These are phyloP conservation scores for Drosophila grimshawi DNA, from an alignment of 1,140 invertebrate species.

Conservation along the genomic window DNA sequence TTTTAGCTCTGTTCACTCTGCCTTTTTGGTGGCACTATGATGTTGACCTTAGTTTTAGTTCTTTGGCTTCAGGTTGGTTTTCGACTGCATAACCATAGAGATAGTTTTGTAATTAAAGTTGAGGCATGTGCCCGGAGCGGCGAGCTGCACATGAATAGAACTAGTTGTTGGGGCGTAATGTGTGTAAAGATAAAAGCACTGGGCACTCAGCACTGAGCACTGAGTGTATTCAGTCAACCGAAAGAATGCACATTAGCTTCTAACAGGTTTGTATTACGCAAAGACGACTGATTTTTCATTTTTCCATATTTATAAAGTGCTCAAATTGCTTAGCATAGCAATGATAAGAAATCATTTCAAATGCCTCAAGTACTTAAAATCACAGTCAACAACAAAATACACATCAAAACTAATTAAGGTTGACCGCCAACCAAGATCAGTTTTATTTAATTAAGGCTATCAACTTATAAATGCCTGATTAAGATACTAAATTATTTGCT, in stretches of 20 bases:
- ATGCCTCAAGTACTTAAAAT: too few species aligned
- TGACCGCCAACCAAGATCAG: too few species aligned
- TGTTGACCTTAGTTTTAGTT: constrained; percentile 59
- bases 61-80: constrained; percentile 28
- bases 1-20: neutral
- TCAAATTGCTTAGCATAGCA: neutral
- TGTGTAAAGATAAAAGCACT: neutral
- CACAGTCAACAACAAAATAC: too few species aligned
- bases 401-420: too few species aligned
- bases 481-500: too few species aligned
- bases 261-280: neutral
- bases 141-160: neutral
- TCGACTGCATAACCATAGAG: constrained; percentile 32
- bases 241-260: neutral
- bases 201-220: neutral
- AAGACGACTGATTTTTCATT: neutral
- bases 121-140: constrained; percentile 9
- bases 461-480: too few species aligned
- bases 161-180: constrained; percentile 1
- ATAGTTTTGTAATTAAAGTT: constrained; percentile 72
- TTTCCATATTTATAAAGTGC: neutral
- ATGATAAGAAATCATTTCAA: too few species aligned
- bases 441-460: too few species aligned
- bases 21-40: constrained; percentile 41
- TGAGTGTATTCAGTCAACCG: neutral